phyloP scores from a whole-genome alignment of 2,113 vertebrate genomes.

The Erinaceus europaeus region DNA sequence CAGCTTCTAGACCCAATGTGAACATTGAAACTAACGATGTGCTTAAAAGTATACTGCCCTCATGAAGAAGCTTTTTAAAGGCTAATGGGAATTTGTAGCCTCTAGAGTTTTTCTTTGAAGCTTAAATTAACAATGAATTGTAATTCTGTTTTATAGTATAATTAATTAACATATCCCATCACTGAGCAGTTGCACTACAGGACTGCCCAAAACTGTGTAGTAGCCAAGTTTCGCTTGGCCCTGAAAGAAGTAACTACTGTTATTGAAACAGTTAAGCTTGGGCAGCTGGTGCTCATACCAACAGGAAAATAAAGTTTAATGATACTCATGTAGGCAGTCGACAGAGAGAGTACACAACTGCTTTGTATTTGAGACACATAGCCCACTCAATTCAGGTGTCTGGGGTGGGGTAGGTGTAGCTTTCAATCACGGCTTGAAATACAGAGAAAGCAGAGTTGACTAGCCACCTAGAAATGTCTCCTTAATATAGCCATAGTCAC shows the following conservation, averaged over 20 bases:
- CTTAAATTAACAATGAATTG: conserved; percentile 79
- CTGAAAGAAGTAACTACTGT: background rate
- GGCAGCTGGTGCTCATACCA: background rate
- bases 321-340: too few species aligned
- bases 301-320: too few species aligned
- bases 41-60: conserved; percentile 74
- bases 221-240: background rate
- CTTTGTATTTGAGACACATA: background rate
- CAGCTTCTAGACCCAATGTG: conserved; percentile 53
- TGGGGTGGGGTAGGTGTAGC: background rate
- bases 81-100: conserved; percentile 72
- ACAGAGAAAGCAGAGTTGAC: background rate
- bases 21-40: conserved; percentile 74
- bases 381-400: background rate
- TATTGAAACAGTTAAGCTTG: background rate
- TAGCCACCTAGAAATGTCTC: background rate
- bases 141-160: conserved; percentile 77
- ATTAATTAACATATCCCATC: conserved; percentile 66
- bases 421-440: background rate
- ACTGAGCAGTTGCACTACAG: background rate
- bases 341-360: background rate
- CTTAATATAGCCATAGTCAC: background rate
- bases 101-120: conserved; percentile 74
- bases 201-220: conserved; percentile 1
- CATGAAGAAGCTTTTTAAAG: conserved; percentile 76